Evolutionary conservation across 2,888 invertebrate species (phyloP).

Genomic region (Cephus pygmeus): DNA sequence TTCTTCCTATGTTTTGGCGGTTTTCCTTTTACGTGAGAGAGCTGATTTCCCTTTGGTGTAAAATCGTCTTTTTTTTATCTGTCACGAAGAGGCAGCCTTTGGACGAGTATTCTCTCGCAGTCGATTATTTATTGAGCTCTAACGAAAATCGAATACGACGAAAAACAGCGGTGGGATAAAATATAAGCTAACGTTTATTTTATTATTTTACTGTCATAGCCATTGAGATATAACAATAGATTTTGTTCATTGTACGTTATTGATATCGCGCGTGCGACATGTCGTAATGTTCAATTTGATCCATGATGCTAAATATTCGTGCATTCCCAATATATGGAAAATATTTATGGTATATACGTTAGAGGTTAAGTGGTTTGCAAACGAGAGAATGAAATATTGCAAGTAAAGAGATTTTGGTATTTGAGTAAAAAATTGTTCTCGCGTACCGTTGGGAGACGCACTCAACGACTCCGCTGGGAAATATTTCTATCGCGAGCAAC

Average conservation of each 20-base stretch:
- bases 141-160: background rate
- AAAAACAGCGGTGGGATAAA: background rate
- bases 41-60: background rate
- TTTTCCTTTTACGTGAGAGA: background rate
- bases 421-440: background rate
- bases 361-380: background rate
- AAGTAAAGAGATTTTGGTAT: background rate
- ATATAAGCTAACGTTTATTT: background rate
- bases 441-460: background rate
- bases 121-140: background rate
- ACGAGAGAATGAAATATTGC: background rate
- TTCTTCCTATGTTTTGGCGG: background rate
- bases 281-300: background rate
- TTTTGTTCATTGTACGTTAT: background rate
- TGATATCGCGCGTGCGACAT: background rate
- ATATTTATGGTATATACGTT: background rate
- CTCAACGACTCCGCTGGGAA: background rate
- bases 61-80: background rate
- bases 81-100: background rate
- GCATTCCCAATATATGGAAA: background rate
- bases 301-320: background rate
- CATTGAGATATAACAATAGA: background rate
- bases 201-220: background rate
- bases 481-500: constrained; percentile 5
- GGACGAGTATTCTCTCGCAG: background rate